phyloP scores from a whole-genome alignment of 2,888 invertebrate species.

The Darwinula stevensoni region DNA sequence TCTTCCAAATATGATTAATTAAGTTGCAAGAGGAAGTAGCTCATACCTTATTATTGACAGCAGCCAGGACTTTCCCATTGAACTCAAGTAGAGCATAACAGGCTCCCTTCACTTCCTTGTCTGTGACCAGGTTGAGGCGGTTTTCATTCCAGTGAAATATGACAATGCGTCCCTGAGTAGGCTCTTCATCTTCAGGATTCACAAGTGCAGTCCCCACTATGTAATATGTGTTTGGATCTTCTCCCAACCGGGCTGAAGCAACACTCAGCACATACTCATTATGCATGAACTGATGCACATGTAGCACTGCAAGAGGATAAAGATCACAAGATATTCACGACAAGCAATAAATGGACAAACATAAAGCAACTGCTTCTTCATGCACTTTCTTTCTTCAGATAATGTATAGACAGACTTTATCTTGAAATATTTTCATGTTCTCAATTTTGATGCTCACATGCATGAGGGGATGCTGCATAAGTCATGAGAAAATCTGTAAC shows the following conservation, averaged over 20 bases:
- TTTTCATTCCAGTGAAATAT: slow-evolving; percentile 61
- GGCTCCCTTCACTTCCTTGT: slow-evolving; percentile 87
- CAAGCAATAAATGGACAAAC: slow-evolving; percentile 4
- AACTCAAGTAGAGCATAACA: slow-evolving; percentile 78
- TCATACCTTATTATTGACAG: slow-evolving; percentile 91
- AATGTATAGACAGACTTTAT: neutral
- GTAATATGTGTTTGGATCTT: slow-evolving; percentile 70
- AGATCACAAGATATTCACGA: slow-evolving; percentile 6
- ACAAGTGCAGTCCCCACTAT: slow-evolving; percentile 80
- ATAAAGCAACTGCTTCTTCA: neutral
- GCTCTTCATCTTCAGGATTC: slow-evolving; percentile 83
- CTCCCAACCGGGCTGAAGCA: slow-evolving; percentile 63
- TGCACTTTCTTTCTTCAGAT: neutral
- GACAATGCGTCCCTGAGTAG: slow-evolving; percentile 64
- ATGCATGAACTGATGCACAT: slow-evolving; percentile 69
- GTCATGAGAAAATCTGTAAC: too few species aligned
- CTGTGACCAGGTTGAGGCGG: slow-evolving; percentile 52
- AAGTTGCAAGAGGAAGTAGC: slow-evolving; percentile 7
- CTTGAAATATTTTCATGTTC: neutral
- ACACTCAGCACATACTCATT: slow-evolving; percentile 72
- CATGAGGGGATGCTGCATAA: too few species aligned
- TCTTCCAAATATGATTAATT: too few species aligned
- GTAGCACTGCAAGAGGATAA: slow-evolving; percentile 59
- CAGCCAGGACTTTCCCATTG: slow-evolving; percentile 78
- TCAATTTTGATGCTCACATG: too few species aligned